Evolutionary conservation across 2,888 invertebrate species (phyloP).

Genomic region (Pollenia griseotomentosa): DNA sequence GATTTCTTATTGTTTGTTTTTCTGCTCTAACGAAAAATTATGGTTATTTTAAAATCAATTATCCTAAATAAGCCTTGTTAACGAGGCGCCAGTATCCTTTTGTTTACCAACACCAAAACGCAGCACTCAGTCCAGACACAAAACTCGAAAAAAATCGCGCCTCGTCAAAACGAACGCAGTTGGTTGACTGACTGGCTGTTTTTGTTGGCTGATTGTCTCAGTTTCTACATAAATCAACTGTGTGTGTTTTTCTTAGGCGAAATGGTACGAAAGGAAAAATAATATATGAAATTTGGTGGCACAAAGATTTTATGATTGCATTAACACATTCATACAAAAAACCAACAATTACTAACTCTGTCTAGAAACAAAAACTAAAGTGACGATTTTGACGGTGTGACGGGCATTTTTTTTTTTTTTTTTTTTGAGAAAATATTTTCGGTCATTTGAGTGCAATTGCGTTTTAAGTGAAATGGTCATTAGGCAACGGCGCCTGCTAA

Average conservation of each 20-base stretch:
- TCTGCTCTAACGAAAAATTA: background rate
- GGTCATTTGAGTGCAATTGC: conserved; percentile 31
- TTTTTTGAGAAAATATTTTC: conserved; percentile 16
- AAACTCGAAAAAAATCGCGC: conserved; percentile 71
- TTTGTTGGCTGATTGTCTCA: conserved; percentile 4
- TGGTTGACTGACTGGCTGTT: conserved; percentile 23
- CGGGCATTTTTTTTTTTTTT: conserved; percentile 10
- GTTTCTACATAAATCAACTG: background rate
- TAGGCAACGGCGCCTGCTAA: conserved; percentile 81
- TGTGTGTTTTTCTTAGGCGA: conserved; percentile 43
- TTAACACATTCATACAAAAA: conserved; percentile 71
- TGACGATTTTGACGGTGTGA: conserved; percentile 48
- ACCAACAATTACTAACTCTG: conserved; percentile 73
- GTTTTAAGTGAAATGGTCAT: conserved; percentile 78
- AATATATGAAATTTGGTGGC: conserved; percentile 6
- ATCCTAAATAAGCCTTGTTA: conserved; percentile 56
- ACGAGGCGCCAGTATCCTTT: conserved; percentile 72
- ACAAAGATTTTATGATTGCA: conserved; percentile 72
- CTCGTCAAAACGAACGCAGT: conserved; percentile 29
- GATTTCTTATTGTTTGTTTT: conserved; percentile 16
- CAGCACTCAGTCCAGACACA: background rate
- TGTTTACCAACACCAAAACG: conserved; percentile 40
- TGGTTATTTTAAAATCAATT: conserved; percentile 59
- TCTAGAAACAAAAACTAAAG: conserved; percentile 45
- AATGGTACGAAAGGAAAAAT: conserved; percentile 17